Conservation (phyloP, 2,888 invertebrate species). For the Pedicia rivosa region DNA sequence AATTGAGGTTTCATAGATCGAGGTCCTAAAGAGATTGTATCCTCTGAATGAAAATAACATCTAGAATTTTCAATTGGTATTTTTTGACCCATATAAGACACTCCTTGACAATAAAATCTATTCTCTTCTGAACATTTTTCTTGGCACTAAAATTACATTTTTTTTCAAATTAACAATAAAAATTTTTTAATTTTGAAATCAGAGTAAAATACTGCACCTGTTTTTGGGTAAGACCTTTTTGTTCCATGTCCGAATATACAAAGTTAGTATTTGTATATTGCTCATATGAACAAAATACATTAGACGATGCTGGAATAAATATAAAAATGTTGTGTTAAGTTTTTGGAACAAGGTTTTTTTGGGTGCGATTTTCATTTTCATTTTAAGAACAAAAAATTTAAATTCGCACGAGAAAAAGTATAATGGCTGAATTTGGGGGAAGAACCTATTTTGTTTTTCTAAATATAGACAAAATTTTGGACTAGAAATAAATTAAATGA, state of each 20-base stretch:
- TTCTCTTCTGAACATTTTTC: slow-evolving; percentile 43
- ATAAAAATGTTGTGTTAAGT: too few relatives aligned
- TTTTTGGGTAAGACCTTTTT: slow-evolving; percentile 26
- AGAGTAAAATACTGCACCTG: slow-evolving; percentile 19
- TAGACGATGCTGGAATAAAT: slow-evolving; percentile 17
- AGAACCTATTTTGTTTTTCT: too few relatives aligned
- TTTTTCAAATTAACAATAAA: not conserved
- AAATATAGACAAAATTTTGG: too few relatives aligned
- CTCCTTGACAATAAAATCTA: slow-evolving; percentile 57
- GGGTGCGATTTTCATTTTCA: too few relatives aligned
- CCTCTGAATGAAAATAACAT: slow-evolving; percentile 67
- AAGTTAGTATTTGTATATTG: slow-evolving; percentile 54
- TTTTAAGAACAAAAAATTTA: too few relatives aligned
- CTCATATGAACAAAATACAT: slow-evolving; percentile 57
- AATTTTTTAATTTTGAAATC: slow-evolving; percentile 8
- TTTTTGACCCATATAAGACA: slow-evolving; percentile 36
- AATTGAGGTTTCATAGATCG: slow-evolving; percentile 42
- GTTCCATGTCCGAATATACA: slow-evolving; percentile 36
- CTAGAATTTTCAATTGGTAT: slow-evolving; percentile 21
- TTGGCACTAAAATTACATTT: slow-evolving; percentile 33
- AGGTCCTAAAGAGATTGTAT: slow-evolving; percentile 63
- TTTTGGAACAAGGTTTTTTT: too few relatives aligned
- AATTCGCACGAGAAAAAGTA: too few relatives aligned
- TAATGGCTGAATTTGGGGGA: too few relatives aligned
- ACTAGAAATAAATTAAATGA: slow-evolving; percentile 1